Base-by-base conservation (phyloP, 2,113 vertebrate species). In the Anhinga anhinga region DNA sequence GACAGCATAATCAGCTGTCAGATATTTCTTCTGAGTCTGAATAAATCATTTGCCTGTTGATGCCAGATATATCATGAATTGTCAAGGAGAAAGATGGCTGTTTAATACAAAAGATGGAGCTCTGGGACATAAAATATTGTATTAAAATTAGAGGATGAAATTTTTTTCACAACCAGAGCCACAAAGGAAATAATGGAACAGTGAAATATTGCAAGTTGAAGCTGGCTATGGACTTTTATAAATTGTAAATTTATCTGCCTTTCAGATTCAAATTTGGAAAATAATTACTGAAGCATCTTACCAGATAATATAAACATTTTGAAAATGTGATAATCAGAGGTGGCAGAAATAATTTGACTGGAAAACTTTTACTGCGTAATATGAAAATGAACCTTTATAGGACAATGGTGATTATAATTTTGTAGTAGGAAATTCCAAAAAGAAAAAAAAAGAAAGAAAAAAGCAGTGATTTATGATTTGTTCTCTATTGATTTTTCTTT, bases 1-100 rank as follows among this genome's bases (percentile, higher is more conserved):
- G 85, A 92, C 62, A 93, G 66, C 18, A 55, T 86, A 88, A 93
- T 96, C 85, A 92, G 71, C 87, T 93, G 88, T 92, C 96, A 96
- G 70, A 61, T 56, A 77, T 82, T 90, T 90, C 58, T 80, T 82
- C 74, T 50, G 26, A 9, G 1, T 66, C 49, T 77, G 62, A 94
- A 83, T 91, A 80, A 90, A 96, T 94, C 23, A 93, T 90, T 83
- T 71, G 15, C 62, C 53, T 77, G 40, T 83, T 65, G 74, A 82
- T 91, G 58, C 49, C 71, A 85, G 49, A 32, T 90, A 30, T 52
- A 90, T 83, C 11, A 88, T 38, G 36, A 90, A 90, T 70, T 85
- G 66, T 82, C 71, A 90, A 72, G 49, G 56, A 93, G 44, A 89
- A 94, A 76, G 44, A 85, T 34, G 13, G 10, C 14, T 89, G 6